Percentiles rank a stretch among this genome's conserved stretches.
Conservation (phyloP, 2,888 invertebrate species). For the Spicauda simplicius region DNA sequence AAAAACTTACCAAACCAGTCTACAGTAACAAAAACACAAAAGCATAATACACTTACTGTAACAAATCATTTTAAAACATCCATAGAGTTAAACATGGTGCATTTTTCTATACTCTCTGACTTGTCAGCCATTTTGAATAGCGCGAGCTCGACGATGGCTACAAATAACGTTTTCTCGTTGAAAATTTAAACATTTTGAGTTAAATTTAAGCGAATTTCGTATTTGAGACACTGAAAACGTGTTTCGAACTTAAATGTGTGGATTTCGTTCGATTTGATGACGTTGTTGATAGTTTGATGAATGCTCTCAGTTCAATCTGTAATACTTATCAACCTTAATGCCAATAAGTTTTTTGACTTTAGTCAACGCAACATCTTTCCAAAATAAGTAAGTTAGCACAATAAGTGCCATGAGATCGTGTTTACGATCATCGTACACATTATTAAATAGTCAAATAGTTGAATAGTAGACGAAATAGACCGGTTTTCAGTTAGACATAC, state of each 20-base stretch:
- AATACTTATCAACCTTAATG: conserved; percentile 22
- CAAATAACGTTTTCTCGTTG: conserved; percentile 13
- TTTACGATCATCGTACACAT: conserved; percentile 46
- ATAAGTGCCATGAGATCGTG: conserved; percentile 58
- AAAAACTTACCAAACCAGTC: conserved; percentile 8
- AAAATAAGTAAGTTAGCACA: conserved; percentile 48
- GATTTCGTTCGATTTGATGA: not conserved
- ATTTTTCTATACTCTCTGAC: conserved; percentile 12
- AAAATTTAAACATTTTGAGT: conserved; percentile 4
- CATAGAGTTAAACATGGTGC: conserved; percentile 4
- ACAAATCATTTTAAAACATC: conserved; percentile 13
- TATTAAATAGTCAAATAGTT: conserved; percentile 78
- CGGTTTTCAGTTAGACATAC: conserved; percentile 82
- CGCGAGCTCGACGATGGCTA: conserved; percentile 9
- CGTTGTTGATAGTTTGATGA: too few relatives aligned
- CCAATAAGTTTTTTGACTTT: not conserved
- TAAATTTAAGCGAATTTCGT: not conserved
- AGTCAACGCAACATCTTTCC: conserved; percentile 34
- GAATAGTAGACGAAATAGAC: conserved; percentile 78
- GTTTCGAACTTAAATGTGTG: not conserved
- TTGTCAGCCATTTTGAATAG: conserved; percentile 37
- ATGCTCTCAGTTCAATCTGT: conserved; percentile 17
- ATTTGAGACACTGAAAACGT: not conserved
- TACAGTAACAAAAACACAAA: not conserved
- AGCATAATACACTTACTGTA: conserved; percentile 2